Base-by-base conservation (phyloP, 2,888 invertebrate species). In the Anthoptus insignis region DNA sequence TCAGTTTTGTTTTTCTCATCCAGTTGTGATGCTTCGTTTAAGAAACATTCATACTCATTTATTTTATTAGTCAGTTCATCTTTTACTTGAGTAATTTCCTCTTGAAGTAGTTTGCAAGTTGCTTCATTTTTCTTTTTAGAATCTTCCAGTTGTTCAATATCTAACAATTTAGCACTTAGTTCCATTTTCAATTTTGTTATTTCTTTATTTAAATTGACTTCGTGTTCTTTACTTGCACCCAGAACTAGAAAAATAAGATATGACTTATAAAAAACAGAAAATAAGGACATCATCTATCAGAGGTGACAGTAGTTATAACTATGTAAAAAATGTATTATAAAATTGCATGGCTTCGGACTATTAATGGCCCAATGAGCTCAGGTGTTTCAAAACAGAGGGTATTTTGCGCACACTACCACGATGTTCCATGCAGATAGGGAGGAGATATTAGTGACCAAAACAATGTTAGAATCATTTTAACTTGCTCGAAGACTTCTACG, bases 161-260 rank as follows among this genome's bases (percentile, higher is more conserved):
- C 95, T 78, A 91, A 83, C 66, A 90, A 82, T 89, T 93, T 94
- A 66, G 91, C 89, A 81, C 94, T 95, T 19, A 94, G 84, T 83
- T 94, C 93, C 91, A 91, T 92, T 84, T 90, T 93, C 24, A 93
- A 78, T 80, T 94, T 93, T 21, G 93, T 93, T 22, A 94, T 84
- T 81, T 94, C 93, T 79, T 93, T 93, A 70, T 91, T 93, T 16
- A 91, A 81, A 67, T 86, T 89, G 9, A 93, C 84, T 83, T 93
- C 93, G 56, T 91, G 90, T 81, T 93, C 93, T 76, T 93, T 93
- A 70, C 83, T 89, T 52, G 85, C 79, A 64, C 92, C 90, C 73
- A 87, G 79, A 32, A 90, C 93, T 93, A 82, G 65, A 89, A 89
- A 66, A 49, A 52, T 14, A 21, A 34, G n/a, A n/a, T n/a, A n/a